phyloP scores from a whole-genome alignment of 2,113 vertebrate genomes.

The Dromiciops gliroides region DNA sequence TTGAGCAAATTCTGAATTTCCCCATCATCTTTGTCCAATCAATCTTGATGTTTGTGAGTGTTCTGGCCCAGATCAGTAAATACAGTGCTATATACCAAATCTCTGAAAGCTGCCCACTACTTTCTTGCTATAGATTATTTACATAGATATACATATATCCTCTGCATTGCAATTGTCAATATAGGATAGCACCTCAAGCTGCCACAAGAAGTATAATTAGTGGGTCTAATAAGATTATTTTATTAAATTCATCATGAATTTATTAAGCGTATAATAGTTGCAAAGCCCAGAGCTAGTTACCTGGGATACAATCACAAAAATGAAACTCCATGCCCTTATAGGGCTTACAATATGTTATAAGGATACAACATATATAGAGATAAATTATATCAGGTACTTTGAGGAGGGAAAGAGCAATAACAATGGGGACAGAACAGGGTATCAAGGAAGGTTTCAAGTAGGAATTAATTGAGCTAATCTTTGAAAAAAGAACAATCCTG shows the following conservation, averaged over 20 bases:
- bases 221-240: neutral
- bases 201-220: too few relatives aligned
- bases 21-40: too few relatives aligned
- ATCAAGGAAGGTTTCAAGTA: neutral
- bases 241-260: neutral
- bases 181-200: neutral
- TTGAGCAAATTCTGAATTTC: neutral
- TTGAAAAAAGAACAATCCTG: neutral
- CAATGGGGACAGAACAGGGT: neutral
- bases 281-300: neutral
- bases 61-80: neutral
- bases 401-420: neutral
- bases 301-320: neutral
- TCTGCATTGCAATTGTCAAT: neutral
- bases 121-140: neutral
- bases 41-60: neutral
- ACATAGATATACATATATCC: neutral
- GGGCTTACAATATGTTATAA: neutral
- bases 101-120: neutral
- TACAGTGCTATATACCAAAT: neutral
- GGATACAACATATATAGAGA: neutral
- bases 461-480: neutral
- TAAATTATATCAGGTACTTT: neutral
- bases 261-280: neutral
- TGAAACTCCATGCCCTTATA: neutral